phyloP scores from a whole-genome alignment of 2,113 vertebrate species.

The Lycocorax pyrrhopterus region DNA sequence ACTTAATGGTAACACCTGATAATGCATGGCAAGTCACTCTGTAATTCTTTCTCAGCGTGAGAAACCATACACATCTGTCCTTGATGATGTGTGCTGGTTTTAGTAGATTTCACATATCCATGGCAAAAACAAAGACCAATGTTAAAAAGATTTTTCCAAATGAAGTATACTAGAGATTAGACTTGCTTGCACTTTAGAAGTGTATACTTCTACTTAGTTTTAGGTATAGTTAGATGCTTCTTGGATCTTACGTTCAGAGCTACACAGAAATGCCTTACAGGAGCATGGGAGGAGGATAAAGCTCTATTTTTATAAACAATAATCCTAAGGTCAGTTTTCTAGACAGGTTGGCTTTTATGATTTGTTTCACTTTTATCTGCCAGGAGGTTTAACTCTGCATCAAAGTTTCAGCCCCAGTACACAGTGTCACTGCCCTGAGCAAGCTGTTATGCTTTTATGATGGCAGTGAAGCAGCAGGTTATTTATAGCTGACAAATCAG shows the following conservation, averaged over 20 bases:
- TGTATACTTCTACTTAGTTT: background rate
- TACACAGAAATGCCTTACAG: background rate
- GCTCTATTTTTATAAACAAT: background rate
- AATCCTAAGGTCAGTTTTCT: background rate
- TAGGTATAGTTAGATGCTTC: background rate
- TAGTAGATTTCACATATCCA: background rate
- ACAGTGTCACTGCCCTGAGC: background rate
- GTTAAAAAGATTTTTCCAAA: background rate
- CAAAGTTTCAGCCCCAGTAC: background rate
- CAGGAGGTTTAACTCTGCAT: background rate
- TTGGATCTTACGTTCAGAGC: background rate
- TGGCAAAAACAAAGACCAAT: background rate
- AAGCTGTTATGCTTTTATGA: background rate
- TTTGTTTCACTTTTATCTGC: background rate
- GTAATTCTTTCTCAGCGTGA: background rate
- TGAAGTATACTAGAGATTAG: background rate
- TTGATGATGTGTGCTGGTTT: background rate
- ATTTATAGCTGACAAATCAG: slow-evolving; percentile 14
- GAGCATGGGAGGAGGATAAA: background rate
- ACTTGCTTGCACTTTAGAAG: background rate
- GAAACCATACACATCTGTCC: background rate
- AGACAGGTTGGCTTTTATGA: background rate
- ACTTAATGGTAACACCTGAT: background rate
- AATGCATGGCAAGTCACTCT: background rate
- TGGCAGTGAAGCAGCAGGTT: background rate